These are phyloP conservation scores for Henicopernis longicauda DNA, from an alignment of 2,113 vertebrate genomes.

Conservation along the genomic window DNA sequence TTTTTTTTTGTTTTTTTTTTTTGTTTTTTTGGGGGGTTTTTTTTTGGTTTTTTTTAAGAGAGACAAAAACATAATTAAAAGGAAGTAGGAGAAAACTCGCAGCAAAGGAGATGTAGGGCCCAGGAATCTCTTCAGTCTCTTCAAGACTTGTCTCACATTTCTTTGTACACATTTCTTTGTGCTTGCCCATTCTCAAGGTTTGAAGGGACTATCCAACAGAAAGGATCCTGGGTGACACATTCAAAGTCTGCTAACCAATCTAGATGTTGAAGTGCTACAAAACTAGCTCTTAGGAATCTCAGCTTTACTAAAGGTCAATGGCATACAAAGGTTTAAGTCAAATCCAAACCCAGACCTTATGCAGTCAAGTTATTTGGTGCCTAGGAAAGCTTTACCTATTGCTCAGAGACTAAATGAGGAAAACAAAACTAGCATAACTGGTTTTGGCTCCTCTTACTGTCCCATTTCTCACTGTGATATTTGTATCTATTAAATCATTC, in stretches of 20 bases:
- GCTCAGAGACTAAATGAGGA: background rate
- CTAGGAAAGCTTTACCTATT: background rate
- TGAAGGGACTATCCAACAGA: background rate
- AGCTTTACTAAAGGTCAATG: background rate
- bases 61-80: background rate
- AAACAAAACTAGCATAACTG: background rate
- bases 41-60: too few relatives aligned
- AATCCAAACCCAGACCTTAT: background rate
- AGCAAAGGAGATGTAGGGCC: background rate
- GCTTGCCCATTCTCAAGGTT: background rate
- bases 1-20: background rate
- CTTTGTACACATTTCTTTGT: background rate
- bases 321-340: background rate
- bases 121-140: background rate
- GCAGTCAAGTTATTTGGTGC: background rate
- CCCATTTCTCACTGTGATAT: background rate
- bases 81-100: background rate
- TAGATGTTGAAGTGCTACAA: background rate
- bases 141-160: background rate
- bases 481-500: background rate
- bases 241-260: background rate
- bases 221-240: background rate
- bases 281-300: background rate
- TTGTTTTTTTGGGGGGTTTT: too few relatives aligned
- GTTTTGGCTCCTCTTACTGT: background rate